Base-by-base conservation (phyloP, 2,113 vertebrate species). In the Hypanus sabinus region DNA sequence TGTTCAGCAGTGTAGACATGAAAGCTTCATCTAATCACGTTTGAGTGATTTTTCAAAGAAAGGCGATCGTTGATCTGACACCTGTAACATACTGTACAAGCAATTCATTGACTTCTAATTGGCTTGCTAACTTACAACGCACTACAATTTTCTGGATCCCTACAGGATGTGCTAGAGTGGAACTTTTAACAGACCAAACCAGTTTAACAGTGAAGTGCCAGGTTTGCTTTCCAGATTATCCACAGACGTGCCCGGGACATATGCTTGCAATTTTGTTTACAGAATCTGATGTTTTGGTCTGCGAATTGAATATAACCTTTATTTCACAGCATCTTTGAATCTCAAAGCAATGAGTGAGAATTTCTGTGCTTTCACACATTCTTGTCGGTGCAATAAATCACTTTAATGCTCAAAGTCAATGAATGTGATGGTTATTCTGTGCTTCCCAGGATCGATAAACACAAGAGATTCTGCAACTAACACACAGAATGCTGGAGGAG, bases 51-150 rank as follows among this genome's bases (percentile, higher is more conserved):
- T 90, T 65, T 65, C n/a, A 90, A 68, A 90, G 18, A 65, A 33
- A 20, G 85, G 33, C 57, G 20, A 33, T 65, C 60, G 65, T 90
- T 90, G 60, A 90, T 62, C 14, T 90, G 85, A 33, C 33, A 16
- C 14, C 60, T 65, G 85, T 65, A 88, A 88, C 6, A 33, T 65
- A 46, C 46, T 46, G 46, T 46, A 88, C 57, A 62, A 88, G 85
- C 85, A 88, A 88, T 88, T 88, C 33, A 65, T 88, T 90, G 85
- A 90, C 60, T 65, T 90, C 30, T 90, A 33, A 90, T 90, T 90
- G 85, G 57, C 14, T 60, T n/a, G 62, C 4, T 90, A 65, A 90
- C 65, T 90, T 68, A 90, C 85, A 65, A 90, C 65, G 14, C n/a
- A 5, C n/a, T 90, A 20, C 85, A 90, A n/a, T 62, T 33, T n/a